phyloP scores from a whole-genome alignment of 2,113 vertebrate genomes.

The Hiodon alosoides region DNA sequence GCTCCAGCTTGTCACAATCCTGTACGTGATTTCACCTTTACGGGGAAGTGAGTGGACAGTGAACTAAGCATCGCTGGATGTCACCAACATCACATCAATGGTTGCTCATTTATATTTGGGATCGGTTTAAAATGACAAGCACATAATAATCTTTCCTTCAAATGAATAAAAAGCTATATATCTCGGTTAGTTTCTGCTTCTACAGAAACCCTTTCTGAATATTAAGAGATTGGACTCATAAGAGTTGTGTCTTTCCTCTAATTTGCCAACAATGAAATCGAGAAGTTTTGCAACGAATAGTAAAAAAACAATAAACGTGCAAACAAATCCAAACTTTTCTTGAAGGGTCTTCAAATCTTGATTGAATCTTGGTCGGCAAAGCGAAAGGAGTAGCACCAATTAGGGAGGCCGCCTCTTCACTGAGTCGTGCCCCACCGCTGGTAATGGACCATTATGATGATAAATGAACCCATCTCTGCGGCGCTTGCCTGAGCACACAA shows the following conservation, averaged over 20 bases:
- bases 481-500: constrained; percentile 63
- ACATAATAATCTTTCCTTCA: not conserved
- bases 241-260: no score
- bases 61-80: not conserved
- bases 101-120: not conserved
- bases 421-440: constrained; percentile 73
- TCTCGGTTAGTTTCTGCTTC: not conserved
- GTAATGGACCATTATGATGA: constrained; percentile 82
- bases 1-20: no score
- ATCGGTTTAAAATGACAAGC: not conserved
- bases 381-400: constrained; percentile 67
- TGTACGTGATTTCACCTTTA: not conserved
- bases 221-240: not conserved
- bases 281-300: not conserved
- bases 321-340: constrained; percentile 55
- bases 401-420: constrained; percentile 69
- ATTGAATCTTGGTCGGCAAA: constrained; percentile 62
- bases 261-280: no score
- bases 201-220: not conserved
- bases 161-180: not conserved
- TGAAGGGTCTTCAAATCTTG: constrained; percentile 54
- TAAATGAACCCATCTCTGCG: constrained; percentile 77
- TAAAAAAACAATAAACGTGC: constrained; percentile 3
- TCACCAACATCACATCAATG: not conserved
- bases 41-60: not conserved